Evolutionary conservation across 2,797 vertebrate species (phyloP).

Genomic region (Linurgus olivaceus): DNA sequence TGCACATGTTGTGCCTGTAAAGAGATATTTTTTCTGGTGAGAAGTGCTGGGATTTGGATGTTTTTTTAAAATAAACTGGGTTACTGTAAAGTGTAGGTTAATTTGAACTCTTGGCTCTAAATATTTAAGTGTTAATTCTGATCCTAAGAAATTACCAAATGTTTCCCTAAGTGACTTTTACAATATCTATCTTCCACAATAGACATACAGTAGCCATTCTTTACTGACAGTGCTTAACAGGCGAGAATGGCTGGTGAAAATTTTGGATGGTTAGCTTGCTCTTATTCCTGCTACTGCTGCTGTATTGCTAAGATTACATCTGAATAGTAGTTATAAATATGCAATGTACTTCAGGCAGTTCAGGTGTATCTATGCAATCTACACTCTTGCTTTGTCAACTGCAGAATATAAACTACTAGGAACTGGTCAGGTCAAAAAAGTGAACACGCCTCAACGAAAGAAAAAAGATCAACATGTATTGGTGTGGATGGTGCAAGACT

Average conservation of each 20-base stretch:
- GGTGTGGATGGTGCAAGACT: neutral
- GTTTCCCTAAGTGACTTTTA: neutral
- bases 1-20: neutral
- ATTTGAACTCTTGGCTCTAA: neutral
- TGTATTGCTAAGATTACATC: neutral
- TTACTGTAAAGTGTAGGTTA: neutral
- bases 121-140: neutral
- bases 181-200: neutral
- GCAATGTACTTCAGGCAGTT: neutral
- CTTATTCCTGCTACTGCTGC: neutral
- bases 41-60: neutral
- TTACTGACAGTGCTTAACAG: neutral
- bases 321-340: neutral
- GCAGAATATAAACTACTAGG: neutral
- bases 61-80: neutral
- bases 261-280: neutral
- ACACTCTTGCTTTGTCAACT: neutral
- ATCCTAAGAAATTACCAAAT: neutral
- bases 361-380: neutral
- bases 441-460: fast-evolving
- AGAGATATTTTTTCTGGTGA: neutral
- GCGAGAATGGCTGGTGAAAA: neutral
- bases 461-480: neutral
- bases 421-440: neutral
- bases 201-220: neutral